phyloP scores from a whole-genome alignment of 2,888 invertebrate species.

The Kryphioiulus occultus region DNA sequence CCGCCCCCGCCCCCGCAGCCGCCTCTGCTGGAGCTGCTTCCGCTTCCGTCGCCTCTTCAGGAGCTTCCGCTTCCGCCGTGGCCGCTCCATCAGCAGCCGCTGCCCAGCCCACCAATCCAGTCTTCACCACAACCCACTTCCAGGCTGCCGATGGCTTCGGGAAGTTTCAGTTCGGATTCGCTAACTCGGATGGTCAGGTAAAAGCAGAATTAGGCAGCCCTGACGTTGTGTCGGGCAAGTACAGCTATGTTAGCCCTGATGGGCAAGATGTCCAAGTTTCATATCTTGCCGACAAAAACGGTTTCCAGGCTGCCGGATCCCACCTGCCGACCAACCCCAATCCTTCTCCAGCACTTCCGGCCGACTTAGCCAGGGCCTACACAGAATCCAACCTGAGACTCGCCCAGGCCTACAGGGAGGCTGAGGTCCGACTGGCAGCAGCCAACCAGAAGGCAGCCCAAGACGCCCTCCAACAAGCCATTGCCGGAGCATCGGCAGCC shows the following conservation, averaged over 20 bases:
- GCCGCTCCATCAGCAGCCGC: neutral
- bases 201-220: constrained; percentile 75
- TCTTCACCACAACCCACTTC: constrained; percentile 42
- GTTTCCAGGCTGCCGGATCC: constrained; percentile 78
- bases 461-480: constrained; percentile 43
- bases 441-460: constrained; percentile 49
- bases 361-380: constrained; percentile 48
- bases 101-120: neutral
- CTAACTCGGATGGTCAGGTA: constrained; percentile 73
- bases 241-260: constrained; percentile 71
- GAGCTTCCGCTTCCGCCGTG: neutral
- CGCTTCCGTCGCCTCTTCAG: neutral
- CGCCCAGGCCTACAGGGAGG: constrained; percentile 50
- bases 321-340: constrained; percentile 41
- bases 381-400: constrained; percentile 49
- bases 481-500: constrained; percentile 42
- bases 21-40: neutral
- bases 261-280: constrained; percentile 70
- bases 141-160: constrained; percentile 68
- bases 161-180: constrained; percentile 75
- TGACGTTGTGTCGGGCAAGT: constrained; percentile 74
- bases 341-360: constrained; percentile 27
- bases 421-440: constrained; percentile 47
- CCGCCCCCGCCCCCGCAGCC: neutral
- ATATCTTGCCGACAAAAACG: constrained; percentile 71